These are phyloP conservation scores for Zalophus californianus DNA, from an alignment of 2,797 vertebrate species.

Conservation along the genomic window DNA sequence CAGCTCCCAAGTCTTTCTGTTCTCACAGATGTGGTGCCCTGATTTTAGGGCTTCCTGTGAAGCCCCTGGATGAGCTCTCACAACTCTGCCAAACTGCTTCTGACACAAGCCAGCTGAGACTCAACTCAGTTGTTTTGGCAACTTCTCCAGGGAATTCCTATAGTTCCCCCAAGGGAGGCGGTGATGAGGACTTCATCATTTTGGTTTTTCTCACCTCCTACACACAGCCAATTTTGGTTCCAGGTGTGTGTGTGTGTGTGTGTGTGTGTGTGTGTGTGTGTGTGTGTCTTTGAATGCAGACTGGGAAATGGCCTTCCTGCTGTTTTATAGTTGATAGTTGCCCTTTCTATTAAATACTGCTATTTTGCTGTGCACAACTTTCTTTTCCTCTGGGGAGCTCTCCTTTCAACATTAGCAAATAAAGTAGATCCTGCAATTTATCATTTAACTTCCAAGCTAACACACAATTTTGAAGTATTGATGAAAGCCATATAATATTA, in stretches of 20 bases:
- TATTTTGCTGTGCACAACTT: background rate
- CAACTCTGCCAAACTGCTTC: background rate
- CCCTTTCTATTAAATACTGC: background rate
- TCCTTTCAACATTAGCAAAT: background rate
- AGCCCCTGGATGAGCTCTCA: background rate
- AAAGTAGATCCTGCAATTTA: background rate
- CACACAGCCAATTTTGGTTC: background rate
- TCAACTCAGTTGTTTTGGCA: background rate
- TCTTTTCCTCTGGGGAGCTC: background rate
- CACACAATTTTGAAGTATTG: background rate
- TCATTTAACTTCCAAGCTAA: background rate
- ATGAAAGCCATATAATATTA: background rate
- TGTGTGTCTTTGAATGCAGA: background rate
- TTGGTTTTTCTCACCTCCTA: constrained; percentile 23
- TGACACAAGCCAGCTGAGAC: background rate
- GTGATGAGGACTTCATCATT: background rate
- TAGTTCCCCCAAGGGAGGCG: background rate
- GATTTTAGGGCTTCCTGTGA: background rate
- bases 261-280: background rate
- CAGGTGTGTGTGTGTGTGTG: background rate
- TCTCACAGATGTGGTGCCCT: background rate
- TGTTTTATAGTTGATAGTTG: background rate
- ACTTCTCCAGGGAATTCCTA: background rate
- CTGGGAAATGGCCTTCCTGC: background rate
- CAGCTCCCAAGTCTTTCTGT: background rate